A percentile compares a stretch with the other conserved stretches of the same genome.
Evolutionary conservation across 2,888 invertebrate genomes (phyloP).

Genomic region (Lobophora halterata): DNA sequence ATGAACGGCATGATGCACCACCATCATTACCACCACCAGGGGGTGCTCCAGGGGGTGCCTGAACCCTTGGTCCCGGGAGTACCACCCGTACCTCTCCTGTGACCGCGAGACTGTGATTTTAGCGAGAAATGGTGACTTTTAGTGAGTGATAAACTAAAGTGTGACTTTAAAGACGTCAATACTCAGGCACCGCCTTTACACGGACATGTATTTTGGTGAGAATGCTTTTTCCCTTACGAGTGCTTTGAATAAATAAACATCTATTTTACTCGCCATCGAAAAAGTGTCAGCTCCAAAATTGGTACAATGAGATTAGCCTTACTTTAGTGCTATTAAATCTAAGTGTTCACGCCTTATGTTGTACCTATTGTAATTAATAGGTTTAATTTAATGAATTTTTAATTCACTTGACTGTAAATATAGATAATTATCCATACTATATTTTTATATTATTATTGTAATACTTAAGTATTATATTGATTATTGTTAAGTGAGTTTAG

Average conservation of each 20-base stretch:
- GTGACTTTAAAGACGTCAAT: constrained; percentile 33
- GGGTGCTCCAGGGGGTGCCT: constrained; percentile 74
- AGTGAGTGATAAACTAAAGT: constrained; percentile 44
- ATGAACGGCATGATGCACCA: constrained; percentile 79
- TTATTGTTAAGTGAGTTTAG: constrained; percentile 48
- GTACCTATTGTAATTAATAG: constrained; percentile 38
- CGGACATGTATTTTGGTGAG: constrained; percentile 37
- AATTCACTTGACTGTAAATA: constrained; percentile 67
- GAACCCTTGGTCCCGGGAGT: constrained; percentile 72
- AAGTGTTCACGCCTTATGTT: constrained; percentile 53
- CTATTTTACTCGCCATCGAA: constrained; percentile 32
- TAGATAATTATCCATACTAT: constrained; percentile 74
- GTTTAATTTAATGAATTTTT: constrained; percentile 59
- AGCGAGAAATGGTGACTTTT: constrained; percentile 45
- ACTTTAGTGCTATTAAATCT: constrained; percentile 41
- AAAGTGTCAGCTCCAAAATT: constrained; percentile 39
- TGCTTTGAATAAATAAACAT: constrained; percentile 14
- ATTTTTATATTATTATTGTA: constrained; percentile 73
- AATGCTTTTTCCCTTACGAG: constrained; percentile 40
- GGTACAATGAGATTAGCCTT: constrained; percentile 33
- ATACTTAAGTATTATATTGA: constrained; percentile 59
- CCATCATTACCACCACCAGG: constrained; percentile 76
- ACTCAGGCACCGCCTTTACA: constrained; percentile 47
- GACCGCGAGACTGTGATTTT: constrained; percentile 66
- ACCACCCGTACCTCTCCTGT: constrained; percentile 74